phyloP scores from a whole-genome alignment of 2,888 invertebrate species.

The Glomeris marginata region DNA sequence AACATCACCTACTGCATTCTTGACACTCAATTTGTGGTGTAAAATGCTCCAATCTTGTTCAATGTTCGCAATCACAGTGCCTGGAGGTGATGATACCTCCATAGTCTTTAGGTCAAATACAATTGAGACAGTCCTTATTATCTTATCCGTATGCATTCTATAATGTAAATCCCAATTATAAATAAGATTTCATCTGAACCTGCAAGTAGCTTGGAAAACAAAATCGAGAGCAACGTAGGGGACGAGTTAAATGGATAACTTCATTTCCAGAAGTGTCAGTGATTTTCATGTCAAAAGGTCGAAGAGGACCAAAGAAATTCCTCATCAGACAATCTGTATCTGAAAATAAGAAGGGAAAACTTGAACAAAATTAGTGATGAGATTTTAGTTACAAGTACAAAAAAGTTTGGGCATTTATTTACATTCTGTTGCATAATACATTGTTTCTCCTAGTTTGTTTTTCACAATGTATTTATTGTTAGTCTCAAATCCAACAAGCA shows the following conservation, averaged over 20 bases:
- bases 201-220: constrained; percentile 74
- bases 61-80: constrained; percentile 22
- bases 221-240: constrained; percentile 65
- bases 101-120: constrained; percentile 42
- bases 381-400: too few relatives aligned
- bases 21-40: constrained; percentile 51
- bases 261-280: constrained; percentile 66
- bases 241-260: constrained; percentile 70
- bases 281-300: constrained; percentile 77
- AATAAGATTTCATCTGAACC: constrained; percentile 23
- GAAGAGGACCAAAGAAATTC: constrained; percentile 62
- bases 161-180: too few relatives aligned
- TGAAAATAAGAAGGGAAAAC: neutral
- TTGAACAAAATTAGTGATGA: neutral
- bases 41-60: constrained; percentile 25
- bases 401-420: neutral
- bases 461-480: constrained; percentile 76
- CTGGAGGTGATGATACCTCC: constrained; percentile 51
- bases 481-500: constrained; percentile 70
- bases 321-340: constrained; percentile 72
- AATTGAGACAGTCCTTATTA: neutral
- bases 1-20: constrained; percentile 54
- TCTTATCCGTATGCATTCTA: too few relatives aligned
- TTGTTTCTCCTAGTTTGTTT: constrained; percentile 60
- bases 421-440: constrained; percentile 58